Evolutionary conservation across 2,113 vertebrate genomes (phyloP), one percentile per base, ranked within the genome.

Genomic region (Burhinus oedicnemus): DNA sequence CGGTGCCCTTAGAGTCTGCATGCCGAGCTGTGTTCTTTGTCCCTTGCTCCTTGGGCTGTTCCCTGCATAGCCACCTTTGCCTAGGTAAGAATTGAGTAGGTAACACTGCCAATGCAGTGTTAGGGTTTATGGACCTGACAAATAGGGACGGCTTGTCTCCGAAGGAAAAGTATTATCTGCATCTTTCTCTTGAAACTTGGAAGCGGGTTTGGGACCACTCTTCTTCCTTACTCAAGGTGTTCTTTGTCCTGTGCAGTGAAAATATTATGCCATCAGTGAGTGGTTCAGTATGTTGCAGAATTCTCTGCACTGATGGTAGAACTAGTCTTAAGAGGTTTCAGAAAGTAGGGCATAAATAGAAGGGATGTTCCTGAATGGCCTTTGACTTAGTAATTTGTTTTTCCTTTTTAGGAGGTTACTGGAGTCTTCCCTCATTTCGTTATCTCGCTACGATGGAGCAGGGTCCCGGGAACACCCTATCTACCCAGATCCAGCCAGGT

Each of bases 401-500:
- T 97, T 97, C 45, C 94, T 91, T 96, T 93, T 52, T 97, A 99
- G 99, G 98, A 98, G 99, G 95, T 98, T 99, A 97, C 91, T 99
- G 98, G 99, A 99, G 93, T 99, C 99, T 66, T 99, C 99, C 42
- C 98, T 99, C 80, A 98, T 99, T 97, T 99, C 99, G 19, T 97
- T 99, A 95, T 99, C 99, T 83, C 99, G 99, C 93, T 99, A 99
- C 3, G 99, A 99, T 98, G 99, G 99, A 98, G 99, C 99, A 58
- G 99, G 99, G 96, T 99, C 99, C 77, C 98, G 99, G 97, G 99
- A 99, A 96, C 99, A 99, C 96, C 99, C 99, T 9, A 99, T 99
- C 86, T 99, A 99, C 97, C 99, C 99, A 38, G 99, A 99, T 96
- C 99, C 99, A 82, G 99, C 99, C 97, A 99, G 99, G 99, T 99